phyloP scores from a whole-genome alignment of 2,113 vertebrate genomes.

The Myotis yumanensis region DNA sequence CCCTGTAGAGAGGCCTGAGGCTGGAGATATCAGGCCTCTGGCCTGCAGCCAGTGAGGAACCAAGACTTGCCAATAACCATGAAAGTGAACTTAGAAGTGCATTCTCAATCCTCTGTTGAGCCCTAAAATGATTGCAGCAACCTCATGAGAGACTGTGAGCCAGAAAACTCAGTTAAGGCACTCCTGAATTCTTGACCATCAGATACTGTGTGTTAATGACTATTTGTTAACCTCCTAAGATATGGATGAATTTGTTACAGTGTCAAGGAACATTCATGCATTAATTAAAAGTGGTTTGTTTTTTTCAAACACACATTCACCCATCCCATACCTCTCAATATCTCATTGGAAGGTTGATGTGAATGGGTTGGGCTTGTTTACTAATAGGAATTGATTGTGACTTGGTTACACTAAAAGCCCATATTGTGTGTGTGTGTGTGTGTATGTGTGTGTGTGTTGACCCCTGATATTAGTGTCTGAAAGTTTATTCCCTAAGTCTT shows the following conservation, averaged over 20 bases:
- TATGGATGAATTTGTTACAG: background rate
- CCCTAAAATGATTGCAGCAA: background rate
- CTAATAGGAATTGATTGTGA: background rate
- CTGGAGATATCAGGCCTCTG: background rate
- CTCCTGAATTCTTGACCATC: background rate
- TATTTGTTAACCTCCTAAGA: background rate
- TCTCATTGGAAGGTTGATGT: background rate
- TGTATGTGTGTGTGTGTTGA: background rate
- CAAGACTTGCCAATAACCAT: background rate
- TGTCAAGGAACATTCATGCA: background rate
- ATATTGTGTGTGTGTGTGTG: background rate
- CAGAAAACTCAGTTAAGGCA: background rate
- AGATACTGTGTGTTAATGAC: background rate
- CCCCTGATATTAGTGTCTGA: background rate
- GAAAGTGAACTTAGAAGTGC: background rate
- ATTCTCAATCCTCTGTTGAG: background rate
- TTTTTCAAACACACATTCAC: background rate
- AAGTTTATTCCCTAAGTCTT: background rate
- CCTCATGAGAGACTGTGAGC: background rate
- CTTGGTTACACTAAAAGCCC: background rate
- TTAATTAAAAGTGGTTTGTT: background rate
- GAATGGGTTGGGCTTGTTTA: background rate
- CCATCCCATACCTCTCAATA: background rate
- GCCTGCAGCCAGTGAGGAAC: background rate
- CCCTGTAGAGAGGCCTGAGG: background rate